Base-by-base conservation (phyloP, 2,113 vertebrate genomes). In the Nannobrachium achirus region DNA sequence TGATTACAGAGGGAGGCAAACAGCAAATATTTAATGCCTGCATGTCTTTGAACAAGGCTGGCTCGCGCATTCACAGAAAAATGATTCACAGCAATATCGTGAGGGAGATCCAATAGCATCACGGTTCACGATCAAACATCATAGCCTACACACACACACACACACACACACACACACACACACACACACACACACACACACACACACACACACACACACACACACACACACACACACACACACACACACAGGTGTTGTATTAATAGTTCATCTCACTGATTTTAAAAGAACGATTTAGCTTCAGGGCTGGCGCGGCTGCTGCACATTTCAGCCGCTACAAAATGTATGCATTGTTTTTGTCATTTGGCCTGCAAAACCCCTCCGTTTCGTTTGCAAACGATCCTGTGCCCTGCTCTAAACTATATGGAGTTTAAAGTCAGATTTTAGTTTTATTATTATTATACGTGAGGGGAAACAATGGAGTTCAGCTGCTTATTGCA, bases 401-500 rank as follows among this genome's bases (percentile, higher is more conserved):
- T 96, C 94, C 92, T 92, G 93, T 94, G 91, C 93, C 95, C 95
- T 94, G 91, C 93, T 95, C 95, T 95, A 94, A 96, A 96, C 94
- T 94, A 93, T 94, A 93, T 87, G 92, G 92, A 95, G 93, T 95
- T 96, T 93, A 96, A 95, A 98, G 95, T 95, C 94, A 95, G 93
- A 94, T 41, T n/a, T n/a, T 33, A 33, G 25, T 4, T 33, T 86
- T 79, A 72, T 78, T 95, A 94, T 95, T 96, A 96, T 96, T 96
- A 94, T 95, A 96, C 95, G 96, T 96, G 92, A 96, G 95, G 95
- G 25, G 95, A 96, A 98, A 95, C 95, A 95, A 94, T 95, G 95
- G n/a, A 95, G 95, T 98, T 98, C 95, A 97, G 95, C 95, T 95
- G 94, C 95, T 99, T 97, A 97, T 96, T 97, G 95, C 95, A 94